Percentiles rank a stretch among this genome's conserved stretches.
phyloP scores from a whole-genome alignment of 1,140 invertebrate species.

The Brachionus paranguensis region DNA sequence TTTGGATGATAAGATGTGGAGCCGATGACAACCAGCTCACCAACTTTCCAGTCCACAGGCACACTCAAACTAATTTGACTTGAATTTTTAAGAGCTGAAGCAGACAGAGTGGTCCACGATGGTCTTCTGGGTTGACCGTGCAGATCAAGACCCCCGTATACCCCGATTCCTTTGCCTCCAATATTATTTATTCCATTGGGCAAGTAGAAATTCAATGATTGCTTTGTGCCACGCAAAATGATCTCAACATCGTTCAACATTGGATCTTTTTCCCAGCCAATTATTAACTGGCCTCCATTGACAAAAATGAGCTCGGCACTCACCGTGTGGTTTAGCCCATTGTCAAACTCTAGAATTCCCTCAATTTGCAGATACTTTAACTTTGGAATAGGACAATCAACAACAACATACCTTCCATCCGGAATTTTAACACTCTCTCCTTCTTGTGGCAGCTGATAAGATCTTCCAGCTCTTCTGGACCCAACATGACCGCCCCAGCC shows the following conservation, averaged over 20 bases:
- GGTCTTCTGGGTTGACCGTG: neutral
- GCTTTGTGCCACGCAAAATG: conserved; percentile 47
- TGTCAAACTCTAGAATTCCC: conserved; percentile 12
- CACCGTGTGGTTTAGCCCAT: conserved; percentile 40
- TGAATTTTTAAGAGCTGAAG: neutral
- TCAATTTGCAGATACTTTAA: conserved; percentile 10
- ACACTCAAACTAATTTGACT: neutral
- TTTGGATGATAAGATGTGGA: neutral
- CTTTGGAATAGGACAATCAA: conserved; percentile 4
- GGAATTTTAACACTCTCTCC: conserved; percentile 25
- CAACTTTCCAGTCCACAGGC: conserved; percentile 8
- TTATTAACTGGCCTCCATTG: conserved; percentile 47
- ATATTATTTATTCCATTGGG: neutral
- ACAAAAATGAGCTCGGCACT: conserved; percentile 46
- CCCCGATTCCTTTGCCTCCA: neutral
- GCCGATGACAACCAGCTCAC: conserved; percentile 43
- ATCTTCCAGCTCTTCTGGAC: neutral
- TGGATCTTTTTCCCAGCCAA: conserved; percentile 42
- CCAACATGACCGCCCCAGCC: neutral
- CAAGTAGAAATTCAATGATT: neutral
- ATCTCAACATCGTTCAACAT: conserved; percentile 41
- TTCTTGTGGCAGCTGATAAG: neutral
- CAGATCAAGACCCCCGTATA: conserved; percentile 35
- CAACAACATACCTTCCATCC: neutral
- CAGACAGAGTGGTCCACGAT: neutral